Percentiles rank a stretch among this genome's conserved stretches.
Evolutionary conservation across 2,113 vertebrate genomes (phyloP).

Genomic region (Polypterus bichir): DNA sequence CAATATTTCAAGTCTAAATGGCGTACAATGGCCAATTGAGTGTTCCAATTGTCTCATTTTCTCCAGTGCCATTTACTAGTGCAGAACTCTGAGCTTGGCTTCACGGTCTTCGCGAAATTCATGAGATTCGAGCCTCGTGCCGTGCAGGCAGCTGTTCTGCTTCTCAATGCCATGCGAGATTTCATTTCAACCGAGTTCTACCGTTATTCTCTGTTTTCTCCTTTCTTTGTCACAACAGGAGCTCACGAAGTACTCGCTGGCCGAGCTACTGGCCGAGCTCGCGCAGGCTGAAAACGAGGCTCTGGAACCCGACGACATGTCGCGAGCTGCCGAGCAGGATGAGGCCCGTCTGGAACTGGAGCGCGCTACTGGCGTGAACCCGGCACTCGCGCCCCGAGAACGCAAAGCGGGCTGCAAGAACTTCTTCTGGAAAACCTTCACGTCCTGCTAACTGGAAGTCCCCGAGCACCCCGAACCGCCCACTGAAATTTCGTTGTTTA

Average conservation of each 20-base stretch:
- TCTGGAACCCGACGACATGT: constrained; percentile 66
- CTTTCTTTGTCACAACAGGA: constrained; percentile 46
- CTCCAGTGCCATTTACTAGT: no score
- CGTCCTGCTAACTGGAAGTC: constrained; percentile 71
- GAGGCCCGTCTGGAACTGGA: constrained; percentile 75
- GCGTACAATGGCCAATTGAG: no score
- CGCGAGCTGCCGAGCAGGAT: constrained; percentile 63
- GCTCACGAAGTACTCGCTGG: constrained; percentile 70
- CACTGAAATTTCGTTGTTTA: constrained; percentile 1
- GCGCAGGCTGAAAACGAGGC: constrained; percentile 84
- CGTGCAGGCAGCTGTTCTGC: no score
- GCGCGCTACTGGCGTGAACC: constrained; percentile 64
- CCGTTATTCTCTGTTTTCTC: no score
- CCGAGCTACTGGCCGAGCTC: constrained; percentile 79
- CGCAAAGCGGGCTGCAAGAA: constrained; percentile 98
- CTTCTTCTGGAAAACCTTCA: constrained; percentile 99
- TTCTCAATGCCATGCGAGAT: no score
- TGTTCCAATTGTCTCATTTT: no score
- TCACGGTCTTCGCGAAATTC: no score
- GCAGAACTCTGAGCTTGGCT: no score
- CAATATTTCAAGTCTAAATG: no score
- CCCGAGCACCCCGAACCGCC: constrained; percentile 15
- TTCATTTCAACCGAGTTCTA: no score
- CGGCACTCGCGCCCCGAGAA: constrained; percentile 74
- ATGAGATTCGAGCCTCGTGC: no score